Conservation (phyloP, 2,797 vertebrate species). For the Sebastes diaconus region DNA sequence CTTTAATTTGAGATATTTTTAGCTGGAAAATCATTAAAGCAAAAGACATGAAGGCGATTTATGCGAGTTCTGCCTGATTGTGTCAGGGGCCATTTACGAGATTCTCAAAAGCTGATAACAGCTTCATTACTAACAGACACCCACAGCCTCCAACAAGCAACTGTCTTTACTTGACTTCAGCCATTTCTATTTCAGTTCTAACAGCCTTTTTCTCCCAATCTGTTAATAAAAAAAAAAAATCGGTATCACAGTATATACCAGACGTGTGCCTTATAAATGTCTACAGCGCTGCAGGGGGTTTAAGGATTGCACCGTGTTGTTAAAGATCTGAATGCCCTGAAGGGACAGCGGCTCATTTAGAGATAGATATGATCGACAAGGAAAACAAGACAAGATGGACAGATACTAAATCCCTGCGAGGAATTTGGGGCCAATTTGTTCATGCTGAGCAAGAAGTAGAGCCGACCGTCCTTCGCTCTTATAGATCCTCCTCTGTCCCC, state of each 20-base stretch:
- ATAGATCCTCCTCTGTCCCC: neutral
- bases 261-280: neutral
- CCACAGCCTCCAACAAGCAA: neutral
- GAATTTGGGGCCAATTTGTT: neutral
- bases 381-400: neutral
- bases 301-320: neutral
- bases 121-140: neutral
- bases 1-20: constrained; percentile 20
- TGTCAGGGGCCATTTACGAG: neutral
- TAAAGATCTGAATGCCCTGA: neutral
- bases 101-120: neutral
- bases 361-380: neutral
- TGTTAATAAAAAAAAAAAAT: neutral
- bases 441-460: neutral
- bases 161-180: neutral
- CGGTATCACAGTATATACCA: neutral
- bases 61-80: neutral
- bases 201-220: neutral
- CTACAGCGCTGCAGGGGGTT: too few species aligned
- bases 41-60: constrained; percentile 1
- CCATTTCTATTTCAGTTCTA: neutral
- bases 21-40: neutral
- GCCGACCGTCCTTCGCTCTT: neutral
- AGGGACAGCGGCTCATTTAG: neutral
- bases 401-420: neutral